Percentiles rank a stretch among this genome's conserved stretches.
Evolutionary conservation across 2,888 invertebrate genomes (phyloP).

Genomic region (Andrena dorsata): DNA sequence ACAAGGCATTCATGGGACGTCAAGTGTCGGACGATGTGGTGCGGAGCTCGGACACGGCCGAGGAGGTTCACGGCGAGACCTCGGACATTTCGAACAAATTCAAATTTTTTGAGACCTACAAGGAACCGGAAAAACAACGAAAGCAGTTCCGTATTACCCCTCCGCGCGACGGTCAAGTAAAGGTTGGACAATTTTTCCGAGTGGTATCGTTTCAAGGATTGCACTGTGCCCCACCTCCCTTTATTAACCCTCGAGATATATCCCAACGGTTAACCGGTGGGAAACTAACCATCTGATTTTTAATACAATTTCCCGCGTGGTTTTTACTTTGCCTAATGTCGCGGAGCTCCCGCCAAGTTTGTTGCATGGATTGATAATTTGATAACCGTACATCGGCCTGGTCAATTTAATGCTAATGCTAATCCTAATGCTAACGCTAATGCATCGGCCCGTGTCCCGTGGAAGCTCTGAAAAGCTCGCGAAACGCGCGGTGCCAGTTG

Average conservation of each 20-base stretch:
- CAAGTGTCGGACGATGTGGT: slow-evolving; percentile 90
- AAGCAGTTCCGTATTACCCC: slow-evolving; percentile 95
- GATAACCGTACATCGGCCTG: background rate
- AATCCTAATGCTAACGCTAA: too few species aligned
- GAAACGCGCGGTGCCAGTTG: slow-evolving; percentile 66
- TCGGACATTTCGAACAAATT: slow-evolving; percentile 94
- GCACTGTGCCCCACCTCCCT: background rate
- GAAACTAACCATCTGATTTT: too few species aligned
- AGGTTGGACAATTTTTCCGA: slow-evolving; percentile 85
- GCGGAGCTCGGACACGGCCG: slow-evolving; percentile 90
- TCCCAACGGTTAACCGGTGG: background rate
- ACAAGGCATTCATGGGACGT: slow-evolving; percentile 86
- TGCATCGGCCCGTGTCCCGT: background rate
- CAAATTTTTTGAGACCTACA: slow-evolving; percentile 96
- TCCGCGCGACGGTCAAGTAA: slow-evolving; percentile 92
- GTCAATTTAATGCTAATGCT: too few species aligned
- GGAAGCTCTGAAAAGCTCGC: slow-evolving; percentile 33
- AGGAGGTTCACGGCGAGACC: slow-evolving; percentile 92
- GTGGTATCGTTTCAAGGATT: slow-evolving; percentile 20
- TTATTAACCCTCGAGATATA: background rate
- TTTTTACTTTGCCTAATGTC: too few species aligned
- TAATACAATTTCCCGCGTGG: too few species aligned
- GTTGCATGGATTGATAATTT: background rate
- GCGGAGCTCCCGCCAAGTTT: too few species aligned
- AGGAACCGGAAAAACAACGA: slow-evolving; percentile 89